Evolutionary conservation across 2,113 vertebrate genomes (phyloP).

Genomic region (Campylorhamphus procurvoides): DNA sequence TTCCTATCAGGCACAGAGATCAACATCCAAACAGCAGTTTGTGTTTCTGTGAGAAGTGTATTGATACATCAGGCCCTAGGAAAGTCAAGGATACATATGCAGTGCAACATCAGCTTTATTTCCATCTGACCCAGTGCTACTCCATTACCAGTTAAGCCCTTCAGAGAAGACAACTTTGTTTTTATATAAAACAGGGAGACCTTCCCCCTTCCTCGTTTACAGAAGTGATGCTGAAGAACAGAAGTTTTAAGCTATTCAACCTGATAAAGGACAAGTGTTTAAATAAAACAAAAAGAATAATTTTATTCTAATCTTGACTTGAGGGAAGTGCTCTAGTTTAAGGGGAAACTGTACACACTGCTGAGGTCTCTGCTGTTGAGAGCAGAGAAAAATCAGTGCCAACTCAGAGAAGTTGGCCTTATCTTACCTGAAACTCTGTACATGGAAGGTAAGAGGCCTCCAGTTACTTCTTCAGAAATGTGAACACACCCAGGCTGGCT

Average conservation of each 20-base stretch:
- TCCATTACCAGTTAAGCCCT: conserved; percentile 7
- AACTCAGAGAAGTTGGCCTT: not conserved
- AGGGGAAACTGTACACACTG: not conserved
- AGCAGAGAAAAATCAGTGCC: not conserved
- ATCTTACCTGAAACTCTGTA: conserved; percentile 37
- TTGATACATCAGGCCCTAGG: not conserved
- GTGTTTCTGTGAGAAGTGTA: not conserved
- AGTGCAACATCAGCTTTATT: conserved; percentile 65
- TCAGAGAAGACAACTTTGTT: conserved; percentile 22
- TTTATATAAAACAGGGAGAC: not conserved
- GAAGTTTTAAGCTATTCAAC: conserved; percentile 25
- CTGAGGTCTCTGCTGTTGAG: not conserved
- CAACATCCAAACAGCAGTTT: not conserved
- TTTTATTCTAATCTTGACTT: not conserved
- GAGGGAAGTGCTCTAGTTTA: conserved; percentile 18
- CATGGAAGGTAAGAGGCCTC: not conserved
- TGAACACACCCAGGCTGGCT: not conserved
- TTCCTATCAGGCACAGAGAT: not conserved
- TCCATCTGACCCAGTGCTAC: conserved; percentile 34
- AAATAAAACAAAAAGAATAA: not conserved
- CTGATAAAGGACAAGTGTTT: conserved; percentile 8
- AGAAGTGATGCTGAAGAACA: conserved; percentile 22
- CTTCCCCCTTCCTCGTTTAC: not conserved
- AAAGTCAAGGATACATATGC: conserved; percentile 20
- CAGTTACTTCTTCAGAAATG: conserved; percentile 41